Evolutionary conservation across 1,140 invertebrate species (phyloP).

Genomic region (Harlomillsia oculata): DNA sequence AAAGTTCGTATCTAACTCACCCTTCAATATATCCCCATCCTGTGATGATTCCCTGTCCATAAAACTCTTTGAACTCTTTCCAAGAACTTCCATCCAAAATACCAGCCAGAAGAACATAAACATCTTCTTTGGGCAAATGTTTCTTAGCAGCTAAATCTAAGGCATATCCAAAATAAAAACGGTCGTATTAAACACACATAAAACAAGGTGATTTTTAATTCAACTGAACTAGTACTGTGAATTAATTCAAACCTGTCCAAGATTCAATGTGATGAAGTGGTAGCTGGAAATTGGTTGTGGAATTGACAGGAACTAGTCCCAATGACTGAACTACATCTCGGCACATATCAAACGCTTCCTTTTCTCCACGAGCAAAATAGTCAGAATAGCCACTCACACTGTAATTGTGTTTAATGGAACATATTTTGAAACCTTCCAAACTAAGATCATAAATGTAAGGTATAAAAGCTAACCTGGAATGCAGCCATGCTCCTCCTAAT

Average conservation of each 20-base stretch:
- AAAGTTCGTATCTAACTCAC: conserved; percentile 39
- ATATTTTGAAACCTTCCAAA: not conserved
- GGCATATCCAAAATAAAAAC: not conserved
- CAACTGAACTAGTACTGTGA: too few relatives aligned
- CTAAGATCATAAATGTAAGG: conserved; percentile 25
- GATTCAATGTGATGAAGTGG: too few relatives aligned
- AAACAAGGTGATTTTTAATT: too few relatives aligned
- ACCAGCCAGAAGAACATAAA: conserved; percentile 45
- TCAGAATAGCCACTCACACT: conserved; percentile 46
- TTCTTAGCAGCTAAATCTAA: conserved; percentile 23
- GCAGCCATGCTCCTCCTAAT: conserved; percentile 56
- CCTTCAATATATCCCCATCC: conserved; percentile 55
- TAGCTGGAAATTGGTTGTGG: not conserved
- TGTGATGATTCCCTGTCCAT: conserved; percentile 55
- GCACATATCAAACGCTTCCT: conserved; percentile 41
- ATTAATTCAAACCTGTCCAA: too few relatives aligned
- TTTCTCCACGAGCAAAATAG: conserved; percentile 43
- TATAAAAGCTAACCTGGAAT: conserved; percentile 47
- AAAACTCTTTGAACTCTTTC: conserved; percentile 57
- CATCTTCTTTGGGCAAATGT: conserved; percentile 22
- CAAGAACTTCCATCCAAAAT: conserved; percentile 58
- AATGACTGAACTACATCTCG: conserved; percentile 41
- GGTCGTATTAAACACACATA: not conserved
- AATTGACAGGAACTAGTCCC: conserved; percentile 32
- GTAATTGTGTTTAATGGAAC: not conserved